Conservation (phyloP, 2,113 vertebrate genomes). For the Myiopsitta monachus region DNA sequence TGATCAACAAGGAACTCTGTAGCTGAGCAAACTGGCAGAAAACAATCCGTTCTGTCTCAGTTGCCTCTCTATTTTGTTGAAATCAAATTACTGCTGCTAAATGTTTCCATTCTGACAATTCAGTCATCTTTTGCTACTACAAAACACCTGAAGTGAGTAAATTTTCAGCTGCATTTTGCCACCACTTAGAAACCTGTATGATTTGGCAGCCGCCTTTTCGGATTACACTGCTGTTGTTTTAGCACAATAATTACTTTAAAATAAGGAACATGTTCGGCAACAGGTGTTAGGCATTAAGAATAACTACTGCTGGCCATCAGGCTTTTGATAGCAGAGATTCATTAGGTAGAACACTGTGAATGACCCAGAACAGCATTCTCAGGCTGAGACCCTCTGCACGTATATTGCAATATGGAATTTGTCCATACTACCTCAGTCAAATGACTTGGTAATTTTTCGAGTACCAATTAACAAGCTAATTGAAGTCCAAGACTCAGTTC, state of each 20-base stretch:
- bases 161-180: not conserved
- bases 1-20: not conserved
- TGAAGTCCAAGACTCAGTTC: not conserved
- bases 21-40: not conserved
- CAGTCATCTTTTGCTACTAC: not conserved
- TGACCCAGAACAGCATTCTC: rapidly evolving
- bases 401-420: not conserved
- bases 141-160: not conserved
- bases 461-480: not conserved
- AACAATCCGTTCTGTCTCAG: not conserved
- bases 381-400: not conserved
- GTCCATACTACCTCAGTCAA: not conserved
- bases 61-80: not conserved
- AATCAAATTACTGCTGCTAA: not conserved
- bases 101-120: not conserved
- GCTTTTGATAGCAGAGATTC: not conserved
- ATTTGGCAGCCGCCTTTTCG: not conserved
- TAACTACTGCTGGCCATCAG: not conserved
- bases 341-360: not conserved
- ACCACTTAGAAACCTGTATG: not conserved
- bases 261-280: rapidly evolving
- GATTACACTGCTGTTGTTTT: not conserved
- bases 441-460: not conserved
- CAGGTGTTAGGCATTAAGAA: not conserved
- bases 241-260: not conserved